These are phyloP conservation scores for Prenolepis imparis DNA, from an alignment of 2,888 invertebrate genomes.

Conservation along the genomic window DNA sequence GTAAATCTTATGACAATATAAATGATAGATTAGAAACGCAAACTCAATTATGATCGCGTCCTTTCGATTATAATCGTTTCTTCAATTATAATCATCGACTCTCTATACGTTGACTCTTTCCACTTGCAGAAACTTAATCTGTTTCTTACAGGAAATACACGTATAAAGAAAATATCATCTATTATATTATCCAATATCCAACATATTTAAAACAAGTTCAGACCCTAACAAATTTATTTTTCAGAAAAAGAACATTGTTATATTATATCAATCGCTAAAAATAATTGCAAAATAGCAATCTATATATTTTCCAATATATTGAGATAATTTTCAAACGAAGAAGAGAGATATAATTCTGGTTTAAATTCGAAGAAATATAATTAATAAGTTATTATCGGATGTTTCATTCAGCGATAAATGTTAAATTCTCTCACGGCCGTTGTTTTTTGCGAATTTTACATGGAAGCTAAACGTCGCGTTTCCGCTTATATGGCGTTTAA, in stretches of 20 bases:
- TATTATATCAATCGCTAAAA: background rate
- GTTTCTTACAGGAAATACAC: background rate
- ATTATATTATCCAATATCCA: background rate
- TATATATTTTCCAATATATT: background rate
- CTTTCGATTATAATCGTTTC: background rate
- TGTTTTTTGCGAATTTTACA: background rate
- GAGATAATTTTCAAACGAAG: background rate
- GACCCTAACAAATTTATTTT: background rate
- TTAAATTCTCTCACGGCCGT: constrained; percentile 1
- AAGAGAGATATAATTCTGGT: background rate
- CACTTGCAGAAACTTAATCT: background rate
- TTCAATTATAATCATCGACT: constrained; percentile 8
- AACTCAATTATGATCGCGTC: constrained; percentile 3
- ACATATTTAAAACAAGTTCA: background rate
- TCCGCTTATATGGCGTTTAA: constrained; percentile 39
- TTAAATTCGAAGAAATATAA: background rate
- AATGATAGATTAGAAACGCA: background rate
- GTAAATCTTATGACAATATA: background rate
- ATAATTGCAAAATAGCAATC: constrained; percentile 9
- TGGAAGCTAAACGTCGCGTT: background rate
- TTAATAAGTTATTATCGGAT: background rate
- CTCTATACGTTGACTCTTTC: background rate
- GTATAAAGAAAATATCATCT: background rate
- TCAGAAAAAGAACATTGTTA: background rate
- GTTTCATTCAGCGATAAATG: background rate